Conservation (phyloP, 2,888 invertebrate species). For the Arge pagana region DNA sequence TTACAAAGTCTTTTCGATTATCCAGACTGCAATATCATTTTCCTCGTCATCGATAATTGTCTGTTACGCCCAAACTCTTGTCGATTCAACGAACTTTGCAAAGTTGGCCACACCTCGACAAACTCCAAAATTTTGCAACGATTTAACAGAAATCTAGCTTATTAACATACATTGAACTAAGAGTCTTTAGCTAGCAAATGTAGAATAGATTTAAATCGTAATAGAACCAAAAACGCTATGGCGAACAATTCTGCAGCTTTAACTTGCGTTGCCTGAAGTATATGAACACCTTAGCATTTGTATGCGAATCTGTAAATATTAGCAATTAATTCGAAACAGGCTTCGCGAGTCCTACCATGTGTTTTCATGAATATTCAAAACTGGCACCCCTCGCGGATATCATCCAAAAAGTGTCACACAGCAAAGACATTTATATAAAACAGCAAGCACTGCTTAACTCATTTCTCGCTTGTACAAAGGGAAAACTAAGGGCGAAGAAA, state of each 20-base stretch:
- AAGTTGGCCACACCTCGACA: too few relatives aligned
- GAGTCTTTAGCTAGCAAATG: constrained; percentile 28
- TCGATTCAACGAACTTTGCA: too few relatives aligned
- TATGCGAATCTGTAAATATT: constrained; percentile 40
- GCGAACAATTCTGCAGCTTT: constrained; percentile 30
- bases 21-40: too few relatives aligned
- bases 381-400: constrained; percentile 14
- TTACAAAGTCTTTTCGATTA: too few relatives aligned
- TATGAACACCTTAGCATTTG: constrained; percentile 14
- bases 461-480: constrained; percentile 17
- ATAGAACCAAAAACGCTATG: constrained; percentile 14
- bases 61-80: too few relatives aligned
- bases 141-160: too few relatives aligned
- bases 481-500: constrained; percentile 12
- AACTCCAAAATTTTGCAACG: too few relatives aligned
- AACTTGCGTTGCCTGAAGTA: constrained; percentile 31
- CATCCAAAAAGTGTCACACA: constrained; percentile 15
- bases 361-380: constrained; percentile 17
- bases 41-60: too few relatives aligned
- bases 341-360: constrained; percentile 33
- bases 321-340: constrained; percentile 38
- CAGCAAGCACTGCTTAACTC: constrained; percentile 18
- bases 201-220: constrained; percentile 27
- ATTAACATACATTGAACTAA: constrained; percentile 18
- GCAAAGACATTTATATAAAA: constrained; percentile 19